These are phyloP conservation scores for Scelioninae gen. 1 DNA, from an alignment of 2,888 invertebrate genomes.

Conservation along the genomic window DNA sequence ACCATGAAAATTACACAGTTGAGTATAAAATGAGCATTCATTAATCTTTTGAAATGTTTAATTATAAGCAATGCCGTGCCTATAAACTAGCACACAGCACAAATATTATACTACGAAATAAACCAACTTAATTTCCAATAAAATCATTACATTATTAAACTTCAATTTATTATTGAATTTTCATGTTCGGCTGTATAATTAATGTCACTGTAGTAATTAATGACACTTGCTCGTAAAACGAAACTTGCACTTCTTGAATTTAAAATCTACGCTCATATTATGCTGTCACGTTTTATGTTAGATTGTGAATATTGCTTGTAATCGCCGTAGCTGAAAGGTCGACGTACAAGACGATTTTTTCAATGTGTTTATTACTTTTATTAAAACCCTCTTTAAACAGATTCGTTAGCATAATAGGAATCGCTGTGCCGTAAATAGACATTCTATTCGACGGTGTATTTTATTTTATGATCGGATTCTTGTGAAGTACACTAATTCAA, in stretches of 20 bases:
- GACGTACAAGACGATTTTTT: too few relatives aligned
- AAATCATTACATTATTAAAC: slow-evolving; percentile 53
- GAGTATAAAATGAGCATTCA: slow-evolving; percentile 47
- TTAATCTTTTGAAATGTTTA: slow-evolving; percentile 59
- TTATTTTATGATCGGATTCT: too few relatives aligned
- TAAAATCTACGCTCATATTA: slow-evolving; percentile 12
- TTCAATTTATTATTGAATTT: slow-evolving; percentile 53
- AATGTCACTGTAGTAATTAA: slow-evolving; percentile 45
- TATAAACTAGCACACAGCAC: slow-evolving; percentile 32
- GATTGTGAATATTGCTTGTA: too few relatives aligned
- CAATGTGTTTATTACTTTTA: too few relatives aligned
- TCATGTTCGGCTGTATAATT: slow-evolving; percentile 46
- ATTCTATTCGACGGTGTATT: too few relatives aligned
- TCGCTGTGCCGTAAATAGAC: too few relatives aligned
- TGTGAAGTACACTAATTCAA: too few relatives aligned
- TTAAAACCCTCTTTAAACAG: too few relatives aligned
- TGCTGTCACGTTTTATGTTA: slow-evolving; percentile 10
- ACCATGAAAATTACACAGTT: slow-evolving; percentile 27
- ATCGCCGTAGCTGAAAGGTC: too few relatives aligned
- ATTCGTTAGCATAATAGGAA: too few relatives aligned
- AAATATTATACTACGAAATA: slow-evolving; percentile 34
- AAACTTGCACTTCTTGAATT: slow-evolving; percentile 36
- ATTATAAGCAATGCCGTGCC: slow-evolving; percentile 24
- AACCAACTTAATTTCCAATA: slow-evolving; percentile 47
- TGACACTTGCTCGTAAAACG: slow-evolving; percentile 23